These are phyloP conservation scores for Meloidogyne exigua DNA, from an alignment of 1,140 invertebrate species.

Conservation along the genomic window DNA sequence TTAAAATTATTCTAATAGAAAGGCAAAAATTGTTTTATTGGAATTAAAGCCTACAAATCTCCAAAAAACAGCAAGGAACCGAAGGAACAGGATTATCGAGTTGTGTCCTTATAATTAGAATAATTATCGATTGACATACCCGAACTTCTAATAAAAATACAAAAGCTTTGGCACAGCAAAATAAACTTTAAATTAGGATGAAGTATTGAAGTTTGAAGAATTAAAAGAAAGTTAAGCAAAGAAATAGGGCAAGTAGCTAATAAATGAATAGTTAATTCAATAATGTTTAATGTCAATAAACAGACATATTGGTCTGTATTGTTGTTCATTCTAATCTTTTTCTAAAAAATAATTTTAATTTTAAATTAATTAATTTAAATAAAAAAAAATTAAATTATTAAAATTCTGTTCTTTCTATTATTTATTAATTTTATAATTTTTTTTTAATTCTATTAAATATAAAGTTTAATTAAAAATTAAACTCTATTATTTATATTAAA, in stretches of 20 bases:
- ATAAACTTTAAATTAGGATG: slow-evolving; percentile 19
- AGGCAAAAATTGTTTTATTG: too few species aligned
- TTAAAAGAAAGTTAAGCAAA: slow-evolving; percentile 18
- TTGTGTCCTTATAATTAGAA: too few species aligned
- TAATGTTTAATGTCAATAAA: neutral
- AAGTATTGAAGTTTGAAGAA: slow-evolving; percentile 10
- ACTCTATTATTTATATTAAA: too few species aligned
- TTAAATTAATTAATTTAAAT: too few species aligned
- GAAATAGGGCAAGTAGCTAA: slow-evolving; percentile 17
- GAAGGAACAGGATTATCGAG: too few species aligned
- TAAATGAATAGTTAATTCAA: slow-evolving; percentile 12
- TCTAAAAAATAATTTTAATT: neutral
- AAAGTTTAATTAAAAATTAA: too few species aligned
- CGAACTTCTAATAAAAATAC: slow-evolving; percentile 15
- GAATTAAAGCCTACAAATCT: too few species aligned
- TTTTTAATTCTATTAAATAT: too few species aligned
- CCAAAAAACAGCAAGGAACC: too few species aligned
- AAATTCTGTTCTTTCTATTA: too few species aligned
- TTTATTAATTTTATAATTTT: too few species aligned
- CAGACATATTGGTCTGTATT: neutral
- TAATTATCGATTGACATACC: neutral
- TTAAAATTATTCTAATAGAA: neutral
- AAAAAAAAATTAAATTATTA: too few species aligned
- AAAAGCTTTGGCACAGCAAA: slow-evolving; percentile 11
- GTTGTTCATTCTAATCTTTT: neutral